Evolutionary conservation across 2,888 invertebrate species (phyloP).

Genomic region (Corbicula japonica): DNA sequence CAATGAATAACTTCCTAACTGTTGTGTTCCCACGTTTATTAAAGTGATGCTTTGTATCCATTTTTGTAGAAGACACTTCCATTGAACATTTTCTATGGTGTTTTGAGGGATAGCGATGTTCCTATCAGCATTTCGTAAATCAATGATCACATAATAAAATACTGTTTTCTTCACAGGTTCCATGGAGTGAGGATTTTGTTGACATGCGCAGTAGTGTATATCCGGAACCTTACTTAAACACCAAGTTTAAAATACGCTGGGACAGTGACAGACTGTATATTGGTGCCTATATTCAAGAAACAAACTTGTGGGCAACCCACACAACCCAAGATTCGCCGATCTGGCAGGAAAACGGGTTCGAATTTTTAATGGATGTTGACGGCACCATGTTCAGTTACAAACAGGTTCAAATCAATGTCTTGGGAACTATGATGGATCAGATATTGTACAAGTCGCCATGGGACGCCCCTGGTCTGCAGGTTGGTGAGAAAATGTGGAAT

Average conservation of each 20-base stretch:
- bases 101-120: too few relatives aligned
- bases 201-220: slow-evolving; percentile 63
- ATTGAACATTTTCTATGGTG: too few relatives aligned
- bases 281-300: slow-evolving; percentile 62
- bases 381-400: slow-evolving; percentile 60
- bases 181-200: slow-evolving; percentile 66
- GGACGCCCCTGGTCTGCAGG: slow-evolving; percentile 8
- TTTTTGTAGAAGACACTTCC: too few relatives aligned
- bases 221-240: slow-evolving; percentile 60
- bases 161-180: slow-evolving; percentile 32
- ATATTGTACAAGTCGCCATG: slow-evolving; percentile 48
- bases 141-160: not conserved
- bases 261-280: slow-evolving; percentile 61
- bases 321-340: slow-evolving; percentile 32
- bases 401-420: slow-evolving; percentile 67
- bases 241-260: slow-evolving; percentile 68
- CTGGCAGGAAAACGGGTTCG: slow-evolving; percentile 50
- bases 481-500: slow-evolving; percentile 58
- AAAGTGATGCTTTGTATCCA: too few relatives aligned
- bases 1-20: too few relatives aligned
- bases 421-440: slow-evolving; percentile 65
- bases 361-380: slow-evolving; percentile 44
- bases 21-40: too few relatives aligned
- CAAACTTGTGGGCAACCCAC: slow-evolving; percentile 57
- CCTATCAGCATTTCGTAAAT: too few relatives aligned